Evolutionary conservation across 2,113 vertebrate species (phyloP), one percentile per base, ranked within the genome.

Genomic region (Tragelaphus strepsiceros): DNA sequence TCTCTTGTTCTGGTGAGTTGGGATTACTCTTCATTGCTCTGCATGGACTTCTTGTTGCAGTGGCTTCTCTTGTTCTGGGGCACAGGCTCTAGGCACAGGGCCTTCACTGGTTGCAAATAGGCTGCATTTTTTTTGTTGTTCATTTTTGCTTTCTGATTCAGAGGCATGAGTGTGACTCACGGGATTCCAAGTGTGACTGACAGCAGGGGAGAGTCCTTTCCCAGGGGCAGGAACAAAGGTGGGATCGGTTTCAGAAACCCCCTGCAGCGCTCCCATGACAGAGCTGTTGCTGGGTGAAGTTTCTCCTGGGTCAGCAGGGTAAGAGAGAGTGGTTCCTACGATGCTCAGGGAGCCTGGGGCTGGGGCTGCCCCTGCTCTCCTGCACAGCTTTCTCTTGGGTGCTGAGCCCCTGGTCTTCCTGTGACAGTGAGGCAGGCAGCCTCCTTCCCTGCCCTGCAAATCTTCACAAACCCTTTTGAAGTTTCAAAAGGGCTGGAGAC

Each of bases 211-310:
- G 19, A 7, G 46, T 19, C 16, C 53, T 62, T 84, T 78, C 16
- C 6, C 2, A 28, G n/a, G 1, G 39, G 39, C 24, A 92, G 17
- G 3, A 54, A 3, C 2, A 0, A 19, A 53, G 7, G 0, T 74
- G 28, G 61, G 15, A 13, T 39, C 3, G 46, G 6, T n/a, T 51
- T 43, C 14, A 74, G 53, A 46, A 59, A 39, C 16, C 16, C 16
- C 28, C 1, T 21, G 14, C 21, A 21, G 21, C 10, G 49, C 13
- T 1, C 17, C 15, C 1, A 1, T 6, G n/a, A 28, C 5, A 14
- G 62, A 10, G 16, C 49, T 39, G 16, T 26, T 59, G 13, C 14
- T 19, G 19, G 6, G 19, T 90, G 22, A 22, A 24, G 32, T 35
- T 22, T 24, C 17, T 9, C 22, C 17, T 4, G 4, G 7, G 5